phyloP scores from a whole-genome alignment of 2,113 vertebrate genomes.

The Pelusios castaneus region DNA sequence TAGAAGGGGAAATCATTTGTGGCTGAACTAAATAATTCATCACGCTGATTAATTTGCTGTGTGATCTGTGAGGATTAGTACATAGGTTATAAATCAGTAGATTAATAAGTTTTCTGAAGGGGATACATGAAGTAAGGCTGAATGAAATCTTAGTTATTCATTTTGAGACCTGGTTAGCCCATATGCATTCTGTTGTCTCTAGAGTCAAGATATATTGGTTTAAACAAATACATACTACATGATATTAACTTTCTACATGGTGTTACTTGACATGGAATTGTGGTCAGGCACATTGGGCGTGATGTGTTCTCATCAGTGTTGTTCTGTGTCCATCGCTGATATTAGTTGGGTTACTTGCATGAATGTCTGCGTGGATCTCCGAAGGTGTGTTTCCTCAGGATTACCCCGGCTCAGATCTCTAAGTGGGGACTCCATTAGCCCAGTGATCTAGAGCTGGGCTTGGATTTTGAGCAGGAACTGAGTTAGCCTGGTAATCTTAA shows the following conservation, averaged over 20 bases:
- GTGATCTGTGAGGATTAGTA: slow-evolving; percentile 47
- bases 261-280: background rate
- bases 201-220: background rate
- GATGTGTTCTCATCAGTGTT: too few relatives aligned
- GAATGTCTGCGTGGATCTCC: too few relatives aligned
- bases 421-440: too few relatives aligned
- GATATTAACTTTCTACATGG: background rate
- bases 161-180: background rate
- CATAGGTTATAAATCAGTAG: slow-evolving; percentile 30
- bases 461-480: too few relatives aligned
- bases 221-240: background rate
- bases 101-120: slow-evolving; percentile 32
- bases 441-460: too few relatives aligned
- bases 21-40: slow-evolving; percentile 63
- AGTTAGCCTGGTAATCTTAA: too few relatives aligned
- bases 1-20: slow-evolving; percentile 36
- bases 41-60: slow-evolving; percentile 55
- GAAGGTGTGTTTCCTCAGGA: too few relatives aligned
- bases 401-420: too few relatives aligned
- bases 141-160: slow-evolving; percentile 4
- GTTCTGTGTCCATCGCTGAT: too few relatives aligned
- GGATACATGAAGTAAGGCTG: slow-evolving; percentile 10
- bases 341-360: too few relatives aligned
- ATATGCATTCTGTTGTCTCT: background rate
- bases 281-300: too few relatives aligned